These are phyloP conservation scores for Drosophila arizonae DNA, from an alignment of 1,140 invertebrate species.

Conservation along the genomic window DNA sequence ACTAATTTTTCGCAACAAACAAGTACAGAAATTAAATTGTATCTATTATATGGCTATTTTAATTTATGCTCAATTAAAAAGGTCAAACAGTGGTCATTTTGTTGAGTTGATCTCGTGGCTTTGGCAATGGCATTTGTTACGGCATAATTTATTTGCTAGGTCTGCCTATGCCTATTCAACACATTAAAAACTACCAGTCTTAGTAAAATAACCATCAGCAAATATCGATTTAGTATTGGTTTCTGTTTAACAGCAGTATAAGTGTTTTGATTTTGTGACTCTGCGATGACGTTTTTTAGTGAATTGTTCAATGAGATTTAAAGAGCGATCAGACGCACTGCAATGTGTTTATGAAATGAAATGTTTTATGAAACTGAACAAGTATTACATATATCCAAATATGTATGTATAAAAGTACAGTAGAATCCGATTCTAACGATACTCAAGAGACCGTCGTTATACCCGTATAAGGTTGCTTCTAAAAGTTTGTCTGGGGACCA, in stretches of 20 bases:
- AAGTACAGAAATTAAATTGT: constrained; percentile 70
- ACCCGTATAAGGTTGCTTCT: no score
- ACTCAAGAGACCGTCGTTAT: no score
- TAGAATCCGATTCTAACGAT: no score
- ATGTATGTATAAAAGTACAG: no score
- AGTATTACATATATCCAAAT: no score
- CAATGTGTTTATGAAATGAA: no score
- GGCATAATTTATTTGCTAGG: constrained; percentile 43
- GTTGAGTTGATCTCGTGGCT: constrained; percentile 49
- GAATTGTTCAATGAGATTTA: background rate
- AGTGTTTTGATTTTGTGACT: background rate
- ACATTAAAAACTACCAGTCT: background rate
- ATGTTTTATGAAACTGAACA: no score
- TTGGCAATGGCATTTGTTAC: constrained; percentile 62
- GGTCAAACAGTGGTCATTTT: constrained; percentile 60
- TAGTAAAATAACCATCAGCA: background rate
- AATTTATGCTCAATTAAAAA: constrained; percentile 79
- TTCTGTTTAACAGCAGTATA: constrained; percentile 6
- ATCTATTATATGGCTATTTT: constrained; percentile 77
- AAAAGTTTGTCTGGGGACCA: no score
- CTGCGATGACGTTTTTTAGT: constrained; percentile 14
- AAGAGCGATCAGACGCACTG: background rate
- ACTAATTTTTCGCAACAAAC: constrained; percentile 35
- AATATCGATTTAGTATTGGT: background rate
- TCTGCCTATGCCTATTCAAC: constrained; percentile 34